phyloP scores from a whole-genome alignment of 2,888 invertebrate species.

The Conus canariensis region DNA sequence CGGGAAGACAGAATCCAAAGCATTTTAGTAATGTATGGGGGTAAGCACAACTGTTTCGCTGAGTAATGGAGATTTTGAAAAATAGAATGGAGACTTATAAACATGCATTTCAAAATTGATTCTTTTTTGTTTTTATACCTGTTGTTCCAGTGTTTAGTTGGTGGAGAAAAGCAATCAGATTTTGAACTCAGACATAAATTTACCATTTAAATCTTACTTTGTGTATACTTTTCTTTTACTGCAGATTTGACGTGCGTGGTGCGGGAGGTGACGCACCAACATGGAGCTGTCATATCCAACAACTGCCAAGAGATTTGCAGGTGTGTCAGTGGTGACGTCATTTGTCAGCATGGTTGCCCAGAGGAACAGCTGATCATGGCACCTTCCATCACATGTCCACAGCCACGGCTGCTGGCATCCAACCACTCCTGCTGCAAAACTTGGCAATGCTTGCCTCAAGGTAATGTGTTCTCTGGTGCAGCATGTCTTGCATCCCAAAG shows the following conservation, averaged over 20 bases:
- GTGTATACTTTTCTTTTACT: neutral
- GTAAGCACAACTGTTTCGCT: neutral
- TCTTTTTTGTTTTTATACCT: too few species aligned
- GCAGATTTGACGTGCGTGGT: conserved; percentile 26
- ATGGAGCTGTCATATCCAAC: conserved; percentile 26
- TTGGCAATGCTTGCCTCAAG: conserved; percentile 52
- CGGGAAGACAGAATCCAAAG: neutral
- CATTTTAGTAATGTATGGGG: neutral
- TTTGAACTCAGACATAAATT: too few species aligned
- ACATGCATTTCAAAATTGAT: too few species aligned
- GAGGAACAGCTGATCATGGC: conserved; percentile 44
- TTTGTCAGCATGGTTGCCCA: conserved; percentile 46
- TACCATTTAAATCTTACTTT: too few species aligned
- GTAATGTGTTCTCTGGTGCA: conserved; percentile 28
- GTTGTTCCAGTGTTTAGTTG: too few species aligned
- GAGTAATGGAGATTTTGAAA: neutral
- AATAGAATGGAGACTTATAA: too few species aligned
- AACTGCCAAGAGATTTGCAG: conserved; percentile 44
- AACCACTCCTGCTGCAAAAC: conserved; percentile 48
- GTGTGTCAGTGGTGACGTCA: conserved; percentile 37
- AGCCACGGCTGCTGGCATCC: conserved; percentile 45
- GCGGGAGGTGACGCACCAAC: conserved; percentile 37
- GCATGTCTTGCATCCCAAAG: too few species aligned
- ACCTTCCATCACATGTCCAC: conserved; percentile 50
- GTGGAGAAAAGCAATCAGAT: too few species aligned